These are phyloP conservation scores for Alces alces DNA, from an alignment of 2,113 vertebrate genomes.

Conservation along the genomic window DNA sequence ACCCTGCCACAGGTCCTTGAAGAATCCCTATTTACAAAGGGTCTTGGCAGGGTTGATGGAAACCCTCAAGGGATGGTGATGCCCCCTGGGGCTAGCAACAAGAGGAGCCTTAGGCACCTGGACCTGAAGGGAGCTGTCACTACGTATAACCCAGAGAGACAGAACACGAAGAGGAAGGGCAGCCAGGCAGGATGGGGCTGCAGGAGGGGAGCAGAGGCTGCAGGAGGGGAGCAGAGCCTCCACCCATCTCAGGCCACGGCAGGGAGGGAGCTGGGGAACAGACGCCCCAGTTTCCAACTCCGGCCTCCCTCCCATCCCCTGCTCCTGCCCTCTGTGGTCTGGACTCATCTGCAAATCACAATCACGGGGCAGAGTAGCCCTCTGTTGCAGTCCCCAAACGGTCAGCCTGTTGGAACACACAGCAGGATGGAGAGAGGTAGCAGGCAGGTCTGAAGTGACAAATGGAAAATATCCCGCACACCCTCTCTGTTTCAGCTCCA, in stretches of 20 bases:
- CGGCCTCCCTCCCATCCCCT: neutral
- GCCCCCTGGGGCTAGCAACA: neutral
- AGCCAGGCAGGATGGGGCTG: neutral
- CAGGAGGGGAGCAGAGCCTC: neutral
- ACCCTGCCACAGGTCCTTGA: neutral
- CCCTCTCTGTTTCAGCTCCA: neutral
- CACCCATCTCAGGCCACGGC: neutral
- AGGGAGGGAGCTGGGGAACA: neutral
- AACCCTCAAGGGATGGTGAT: neutral
- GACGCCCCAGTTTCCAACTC: neutral
- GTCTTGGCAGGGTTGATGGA: neutral
- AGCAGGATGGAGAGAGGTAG: neutral
- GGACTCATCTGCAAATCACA: neutral
- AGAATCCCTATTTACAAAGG: neutral
- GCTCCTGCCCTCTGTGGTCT: neutral
- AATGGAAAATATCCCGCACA: neutral
- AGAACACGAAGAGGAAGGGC: neutral
- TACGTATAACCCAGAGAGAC: neutral
- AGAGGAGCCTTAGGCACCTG: neutral
- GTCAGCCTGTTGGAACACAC: neutral
- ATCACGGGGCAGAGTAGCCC: neutral
- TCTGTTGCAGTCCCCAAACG: neutral
- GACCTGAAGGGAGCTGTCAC: neutral
- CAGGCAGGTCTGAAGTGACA: neutral
- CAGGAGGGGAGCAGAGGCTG: neutral